These are phyloP conservation scores for Myrmecophaga tridactyla DNA, from an alignment of 2,113 vertebrate species.

Conservation along the genomic window DNA sequence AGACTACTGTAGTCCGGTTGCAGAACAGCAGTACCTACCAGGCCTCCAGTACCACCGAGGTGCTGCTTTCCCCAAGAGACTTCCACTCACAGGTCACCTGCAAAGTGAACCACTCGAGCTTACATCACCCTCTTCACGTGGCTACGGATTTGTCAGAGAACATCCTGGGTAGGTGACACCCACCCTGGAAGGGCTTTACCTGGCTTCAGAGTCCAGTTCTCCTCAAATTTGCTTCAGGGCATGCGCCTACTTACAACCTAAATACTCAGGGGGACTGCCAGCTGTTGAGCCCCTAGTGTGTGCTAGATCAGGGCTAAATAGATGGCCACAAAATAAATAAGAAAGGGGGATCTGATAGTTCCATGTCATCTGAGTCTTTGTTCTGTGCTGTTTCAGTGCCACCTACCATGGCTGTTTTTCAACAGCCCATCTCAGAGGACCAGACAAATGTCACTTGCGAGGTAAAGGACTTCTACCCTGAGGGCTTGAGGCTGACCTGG, in stretches of 20 bases:
- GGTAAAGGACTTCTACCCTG: neutral
- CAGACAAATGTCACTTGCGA: slow-evolving; percentile 15
- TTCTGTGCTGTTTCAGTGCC: neutral
- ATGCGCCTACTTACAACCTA: neutral
- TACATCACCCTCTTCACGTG: fast-evolving
- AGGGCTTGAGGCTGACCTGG: neutral
- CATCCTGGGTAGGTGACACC: slow-evolving; percentile 61
- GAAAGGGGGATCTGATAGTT: neutral
- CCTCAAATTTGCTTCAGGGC: neutral
- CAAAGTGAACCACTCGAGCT: neutral
- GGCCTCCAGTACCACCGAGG: neutral
- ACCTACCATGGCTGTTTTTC: neutral
- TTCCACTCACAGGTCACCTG: neutral
- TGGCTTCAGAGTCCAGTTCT: neutral
- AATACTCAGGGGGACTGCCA: neutral
- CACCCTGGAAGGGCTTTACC: neutral
- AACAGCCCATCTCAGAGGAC: neutral
- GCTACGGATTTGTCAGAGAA: neutral
- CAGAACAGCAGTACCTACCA: fast-evolving
- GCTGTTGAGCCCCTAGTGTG: neutral
- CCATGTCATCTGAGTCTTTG: neutral
- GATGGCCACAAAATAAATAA: neutral
- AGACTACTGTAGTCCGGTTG: fast-evolving
- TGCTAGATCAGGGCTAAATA: neutral
- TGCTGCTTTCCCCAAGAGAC: neutral